Evolutionary conservation across 2,888 invertebrate species (phyloP), one percentile per base, ranked within the genome.

Genomic region (Andrena haemorrhoa): DNA sequence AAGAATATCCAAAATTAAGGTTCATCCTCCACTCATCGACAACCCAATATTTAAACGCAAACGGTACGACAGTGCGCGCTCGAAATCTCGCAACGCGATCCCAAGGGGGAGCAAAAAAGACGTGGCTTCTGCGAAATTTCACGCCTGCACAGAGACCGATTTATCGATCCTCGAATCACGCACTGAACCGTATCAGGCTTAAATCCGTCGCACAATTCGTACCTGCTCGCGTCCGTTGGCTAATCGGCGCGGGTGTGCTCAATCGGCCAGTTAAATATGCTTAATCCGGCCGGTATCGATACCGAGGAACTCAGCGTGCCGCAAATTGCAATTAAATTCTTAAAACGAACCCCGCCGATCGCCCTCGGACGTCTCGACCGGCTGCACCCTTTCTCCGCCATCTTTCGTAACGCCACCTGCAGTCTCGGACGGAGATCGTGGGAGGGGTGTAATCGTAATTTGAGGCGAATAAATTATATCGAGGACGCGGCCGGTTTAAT

Each of bases 301-400:
- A 58, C 53, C 73, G 63, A 33, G 56, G 51, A 66, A 79, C 75
- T 86, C 79, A 69, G n/a, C 8, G 84, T 79, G 33, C 56, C 68
- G 77, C 69, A 56, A 73, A 86, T 79, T 53, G 70, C 87, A 83
- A 87, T 88, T 88, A 88, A 77, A 75, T 71, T 66, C 71, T 73
- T 75, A 69, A 76, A 72, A 51, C 69, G 61, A 56, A 20, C 63
- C 51, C 8, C 20, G 41, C 29, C 0, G 49, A 5, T 29, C 47
- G 5, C 26, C 10, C 12, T 33, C n/a, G 5, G 1, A 0, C 3
- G 2, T 31, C 4, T 1, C 29, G 35, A 6, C 16, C 10, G 31
- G 33, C 47, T 56, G 56, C 56, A 23, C 10, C 23, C 56, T 64
- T 69, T 58, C 8, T 10, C 47, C 49, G 1, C 20, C 49, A 8